Percentiles rank a stretch among this genome's conserved stretches.
These are phyloP conservation scores for Periophthalmus modestus DNA, from an alignment of 2,113 vertebrate genomes.

Conservation along the genomic window DNA sequence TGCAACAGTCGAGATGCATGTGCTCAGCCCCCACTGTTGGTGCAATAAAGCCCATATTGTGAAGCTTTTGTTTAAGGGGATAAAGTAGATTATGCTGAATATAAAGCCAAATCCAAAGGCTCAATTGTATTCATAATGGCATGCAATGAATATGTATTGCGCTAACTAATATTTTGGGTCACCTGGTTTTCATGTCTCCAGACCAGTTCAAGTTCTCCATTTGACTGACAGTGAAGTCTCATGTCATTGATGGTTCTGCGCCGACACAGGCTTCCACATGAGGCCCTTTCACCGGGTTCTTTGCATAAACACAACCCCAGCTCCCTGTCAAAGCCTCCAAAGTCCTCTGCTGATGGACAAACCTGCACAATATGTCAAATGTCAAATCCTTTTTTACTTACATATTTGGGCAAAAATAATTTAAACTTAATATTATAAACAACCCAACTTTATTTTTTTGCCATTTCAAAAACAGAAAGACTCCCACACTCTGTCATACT, in stretches of 20 bases:
- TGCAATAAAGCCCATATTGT: not conserved
- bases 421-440: no score
- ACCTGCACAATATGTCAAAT: constrained; percentile 71
- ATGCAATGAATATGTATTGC: not conserved
- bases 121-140: constrained; percentile 1
- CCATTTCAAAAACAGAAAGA: not conserved
- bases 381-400: no score
- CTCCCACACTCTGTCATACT: no score
- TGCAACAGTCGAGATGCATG: constrained; percentile 22
- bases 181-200: constrained; percentile 76
- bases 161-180: constrained; percentile 12
- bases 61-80: constrained; percentile 11
- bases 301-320: constrained; percentile 87
- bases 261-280: constrained; percentile 76
- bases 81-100: constrained; percentile 7
- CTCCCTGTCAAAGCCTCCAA: constrained; percentile 78
- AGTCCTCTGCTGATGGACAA: constrained; percentile 77
- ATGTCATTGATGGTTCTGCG: constrained; percentile 53
- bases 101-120: constrained; percentile 1
- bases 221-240: constrained; percentile 69
- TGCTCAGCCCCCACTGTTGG: constrained; percentile 28
- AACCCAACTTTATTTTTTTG: not conserved
- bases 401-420: no score
- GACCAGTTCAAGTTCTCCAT: constrained; percentile 63
- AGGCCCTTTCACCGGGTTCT: constrained; percentile 50